A percentile compares a stretch with the other conserved stretches of the same genome.
These are phyloP conservation scores for Nasonia longicornis DNA, from an alignment of 1,140 invertebrate species.

Conservation along the genomic window DNA sequence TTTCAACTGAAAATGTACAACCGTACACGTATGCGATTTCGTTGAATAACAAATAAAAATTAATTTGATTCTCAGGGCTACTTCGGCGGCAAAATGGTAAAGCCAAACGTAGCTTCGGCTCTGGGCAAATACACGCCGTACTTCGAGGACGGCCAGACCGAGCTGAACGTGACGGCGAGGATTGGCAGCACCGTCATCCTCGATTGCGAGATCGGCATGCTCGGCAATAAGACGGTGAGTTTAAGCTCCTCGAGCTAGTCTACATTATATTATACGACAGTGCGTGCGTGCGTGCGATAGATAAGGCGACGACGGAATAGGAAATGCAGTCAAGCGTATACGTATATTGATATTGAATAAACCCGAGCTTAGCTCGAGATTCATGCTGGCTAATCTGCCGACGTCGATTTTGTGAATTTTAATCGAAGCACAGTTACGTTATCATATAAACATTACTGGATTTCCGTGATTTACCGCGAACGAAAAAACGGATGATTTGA, in stretches of 20 bases:
- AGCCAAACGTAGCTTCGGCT: conserved; percentile 64
- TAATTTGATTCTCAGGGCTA: conserved; percentile 4
- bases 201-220: conserved; percentile 71
- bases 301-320: not conserved
- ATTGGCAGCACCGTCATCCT: conserved; percentile 69
- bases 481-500: not conserved
- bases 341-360: not conserved
- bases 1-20: too few relatives aligned
- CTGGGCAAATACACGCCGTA: conserved; percentile 77
- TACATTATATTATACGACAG: not conserved
- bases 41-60: not conserved
- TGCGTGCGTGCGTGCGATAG: not conserved
- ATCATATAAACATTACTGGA: too few relatives aligned
- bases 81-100: conserved; percentile 53
- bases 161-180: conserved; percentile 68
- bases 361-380: not conserved
- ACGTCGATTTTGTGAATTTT: too few relatives aligned
- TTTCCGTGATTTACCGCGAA: too few relatives aligned
- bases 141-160: conserved; percentile 77
- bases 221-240: conserved; percentile 70
- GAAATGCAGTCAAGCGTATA: not conserved
- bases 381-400: not conserved
- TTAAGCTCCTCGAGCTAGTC: not conserved
- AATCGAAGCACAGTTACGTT: too few relatives aligned
- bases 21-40: too few relatives aligned